Percentiles rank a stretch among this genome's conserved stretches.
These are phyloP conservation scores for Strix uralensis DNA, from an alignment of 2,113 vertebrate species.

Conservation along the genomic window DNA sequence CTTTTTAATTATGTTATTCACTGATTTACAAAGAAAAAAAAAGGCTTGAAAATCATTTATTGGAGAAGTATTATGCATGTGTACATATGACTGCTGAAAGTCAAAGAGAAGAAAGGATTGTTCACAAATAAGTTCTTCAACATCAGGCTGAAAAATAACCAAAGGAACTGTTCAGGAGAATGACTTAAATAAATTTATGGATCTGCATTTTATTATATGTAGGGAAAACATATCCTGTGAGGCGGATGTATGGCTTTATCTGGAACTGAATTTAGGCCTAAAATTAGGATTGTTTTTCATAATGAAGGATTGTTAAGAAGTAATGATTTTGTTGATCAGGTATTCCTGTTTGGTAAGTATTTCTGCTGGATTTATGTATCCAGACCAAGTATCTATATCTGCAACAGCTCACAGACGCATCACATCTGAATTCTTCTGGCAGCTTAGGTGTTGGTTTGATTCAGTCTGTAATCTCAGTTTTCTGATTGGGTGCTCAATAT, in stretches of 20 bases:
- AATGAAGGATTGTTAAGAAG: background rate
- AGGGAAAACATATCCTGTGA: background rate
- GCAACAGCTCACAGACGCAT: background rate
- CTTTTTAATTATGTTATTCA: background rate
- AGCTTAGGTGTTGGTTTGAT: background rate
- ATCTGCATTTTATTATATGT: background rate
- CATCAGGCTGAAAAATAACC: background rate
- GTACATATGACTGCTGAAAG: background rate
- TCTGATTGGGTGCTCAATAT: background rate
- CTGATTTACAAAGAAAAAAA: background rate
- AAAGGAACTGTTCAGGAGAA: background rate
- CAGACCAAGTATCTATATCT: background rate
- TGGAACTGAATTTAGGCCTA: background rate
- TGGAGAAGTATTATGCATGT: background rate
- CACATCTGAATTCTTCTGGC: background rate
- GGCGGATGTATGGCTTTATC: background rate
- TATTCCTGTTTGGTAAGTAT: background rate
- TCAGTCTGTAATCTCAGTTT: background rate
- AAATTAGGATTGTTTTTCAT: background rate
- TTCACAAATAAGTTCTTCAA: background rate
- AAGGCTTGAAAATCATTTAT: background rate
- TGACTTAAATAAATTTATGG: background rate
- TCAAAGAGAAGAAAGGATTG: background rate
- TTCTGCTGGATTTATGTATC: background rate
- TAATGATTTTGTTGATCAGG: background rate